A percentile compares a stretch with the other conserved stretches of the same genome.
phyloP scores from a whole-genome alignment of 2,113 vertebrate species.

The Falcunculus frontatus region DNA sequence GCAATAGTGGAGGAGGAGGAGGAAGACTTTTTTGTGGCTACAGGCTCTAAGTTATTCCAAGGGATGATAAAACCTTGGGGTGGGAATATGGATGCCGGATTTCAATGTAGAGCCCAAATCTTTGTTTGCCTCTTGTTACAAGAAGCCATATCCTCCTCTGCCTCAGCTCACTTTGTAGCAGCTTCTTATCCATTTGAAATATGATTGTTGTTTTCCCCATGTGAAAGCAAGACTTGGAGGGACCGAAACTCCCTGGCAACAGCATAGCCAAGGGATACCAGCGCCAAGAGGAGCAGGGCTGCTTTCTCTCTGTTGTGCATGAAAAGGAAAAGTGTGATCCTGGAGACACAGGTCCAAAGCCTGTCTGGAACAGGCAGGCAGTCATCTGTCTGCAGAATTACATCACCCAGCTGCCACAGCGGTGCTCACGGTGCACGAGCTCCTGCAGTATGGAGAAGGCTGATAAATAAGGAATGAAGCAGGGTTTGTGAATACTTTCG shows the following conservation, averaged over 20 bases:
- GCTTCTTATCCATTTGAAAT: not conserved
- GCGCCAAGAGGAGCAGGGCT: not conserved
- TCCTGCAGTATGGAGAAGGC: not conserved
- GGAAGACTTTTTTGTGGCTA: not conserved
- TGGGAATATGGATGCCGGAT: not conserved
- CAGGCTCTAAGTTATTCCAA: not conserved
- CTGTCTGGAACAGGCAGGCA: not conserved
- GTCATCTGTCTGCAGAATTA: not conserved
- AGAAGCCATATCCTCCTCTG: not conserved
- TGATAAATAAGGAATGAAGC: not conserved
- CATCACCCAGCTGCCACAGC: not conserved
- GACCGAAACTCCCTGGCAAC: not conserved
- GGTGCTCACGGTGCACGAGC: not conserved
- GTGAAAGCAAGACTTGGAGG: not conserved
- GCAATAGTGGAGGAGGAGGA: not conserved
- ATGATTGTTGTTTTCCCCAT: fast-evolving
- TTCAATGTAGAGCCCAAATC: fast-evolving
- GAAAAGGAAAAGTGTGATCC: not conserved
- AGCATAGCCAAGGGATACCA: not conserved
- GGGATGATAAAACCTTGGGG: not conserved
- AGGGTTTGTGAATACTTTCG: fast-evolving
- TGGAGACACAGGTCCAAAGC: not conserved
- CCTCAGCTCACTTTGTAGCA: not conserved
- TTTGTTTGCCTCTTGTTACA: not conserved
- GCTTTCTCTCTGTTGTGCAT: fast-evolving